Conservation (phyloP, 1,140 invertebrate species). For the Eupristina koningsbergeri region DNA sequence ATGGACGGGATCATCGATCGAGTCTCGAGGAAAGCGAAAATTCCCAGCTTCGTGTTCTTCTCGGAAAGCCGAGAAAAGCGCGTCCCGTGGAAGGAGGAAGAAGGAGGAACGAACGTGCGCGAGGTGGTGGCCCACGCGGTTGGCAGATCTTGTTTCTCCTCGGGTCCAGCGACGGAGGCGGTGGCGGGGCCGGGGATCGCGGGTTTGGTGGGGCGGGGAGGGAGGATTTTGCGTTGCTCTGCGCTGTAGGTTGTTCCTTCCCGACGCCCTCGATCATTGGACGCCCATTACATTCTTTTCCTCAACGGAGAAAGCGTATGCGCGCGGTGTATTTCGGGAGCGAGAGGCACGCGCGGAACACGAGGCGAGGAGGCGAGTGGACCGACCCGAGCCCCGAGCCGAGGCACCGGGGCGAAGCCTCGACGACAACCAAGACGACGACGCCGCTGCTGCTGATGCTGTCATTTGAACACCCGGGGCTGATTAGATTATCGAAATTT, state of each 20-base stretch:
- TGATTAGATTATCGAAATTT: conserved; percentile 48
- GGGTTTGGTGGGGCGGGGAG: too few species aligned
- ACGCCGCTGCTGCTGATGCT: too few species aligned
- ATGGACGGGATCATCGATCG: neutral
- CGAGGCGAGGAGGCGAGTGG: neutral
- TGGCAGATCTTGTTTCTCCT: neutral
- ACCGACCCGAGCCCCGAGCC: too few species aligned
- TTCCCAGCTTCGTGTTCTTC: neutral
- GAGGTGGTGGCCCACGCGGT: neutral
- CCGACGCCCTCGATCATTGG: conserved; percentile 21
- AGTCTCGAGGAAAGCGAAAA: neutral
- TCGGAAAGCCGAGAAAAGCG: conserved; percentile 31
- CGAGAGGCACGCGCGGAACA: neutral
- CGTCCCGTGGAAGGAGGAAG: conserved; percentile 8
- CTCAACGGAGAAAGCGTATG: neutral
- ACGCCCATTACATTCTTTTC: conserved; percentile 14
- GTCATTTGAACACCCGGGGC: too few species aligned
- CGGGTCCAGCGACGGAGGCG: too few species aligned
- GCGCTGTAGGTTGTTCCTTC: neutral
- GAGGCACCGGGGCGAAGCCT: neutral
- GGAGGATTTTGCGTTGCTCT: neutral
- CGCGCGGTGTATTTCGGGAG: conserved; percentile 37
- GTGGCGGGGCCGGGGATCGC: too few species aligned
- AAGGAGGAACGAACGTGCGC: neutral
- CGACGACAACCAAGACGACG: neutral